Evolutionary conservation across 1,140 invertebrate genomes (phyloP), one percentile per base, ranked within the genome.

Genomic region (Glomeris maerens): DNA sequence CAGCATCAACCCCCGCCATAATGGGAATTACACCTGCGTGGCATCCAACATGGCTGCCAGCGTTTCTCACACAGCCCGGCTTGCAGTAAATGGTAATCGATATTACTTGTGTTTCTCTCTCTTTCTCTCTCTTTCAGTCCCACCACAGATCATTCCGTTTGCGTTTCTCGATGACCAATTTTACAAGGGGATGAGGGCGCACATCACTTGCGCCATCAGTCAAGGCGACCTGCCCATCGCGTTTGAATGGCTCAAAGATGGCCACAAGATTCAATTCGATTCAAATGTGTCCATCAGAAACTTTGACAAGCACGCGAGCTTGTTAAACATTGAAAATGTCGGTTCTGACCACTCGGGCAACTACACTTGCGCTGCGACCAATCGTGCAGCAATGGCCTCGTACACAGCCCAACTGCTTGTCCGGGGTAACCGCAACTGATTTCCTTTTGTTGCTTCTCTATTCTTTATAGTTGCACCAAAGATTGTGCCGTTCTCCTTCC

Each of bases 31-130:
- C 36, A 63, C 63, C 7, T 64, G 63, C 20, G 55, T 55, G 3
- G 63, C 55, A 3, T 46, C 48, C 10, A 90, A 90, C 68, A 76
- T 83, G 27, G 85, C 85, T 23, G 84, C 84, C 28, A 74, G 76
- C 45, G 83, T 83, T 55, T 66, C 73, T 17, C 81, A 81, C 57
- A 78, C 80, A 3, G 79, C 84, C 23, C 76, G 77, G 0, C 71
- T 92, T 0, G 83, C 80, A 22, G 85, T 91, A 0, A 84, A 87
- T 66, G 84, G 87, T 91, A 73, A 63, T n/a, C n/a, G n/a, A n/a
- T n/a, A n/a, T n/a, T n/a, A 52, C 14, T 25, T 45, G 25, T 22
- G 5, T 38, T 17, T 40, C 21, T 23, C 27, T 53, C 27, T n/a
- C 14, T 31, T 14, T 48, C 54, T 42, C 20, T 36, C 50, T 45